A percentile compares a stretch with the other conserved stretches of the same genome.
Conservation (phyloP, 2,888 invertebrate species). For the Dicycla oo region DNA sequence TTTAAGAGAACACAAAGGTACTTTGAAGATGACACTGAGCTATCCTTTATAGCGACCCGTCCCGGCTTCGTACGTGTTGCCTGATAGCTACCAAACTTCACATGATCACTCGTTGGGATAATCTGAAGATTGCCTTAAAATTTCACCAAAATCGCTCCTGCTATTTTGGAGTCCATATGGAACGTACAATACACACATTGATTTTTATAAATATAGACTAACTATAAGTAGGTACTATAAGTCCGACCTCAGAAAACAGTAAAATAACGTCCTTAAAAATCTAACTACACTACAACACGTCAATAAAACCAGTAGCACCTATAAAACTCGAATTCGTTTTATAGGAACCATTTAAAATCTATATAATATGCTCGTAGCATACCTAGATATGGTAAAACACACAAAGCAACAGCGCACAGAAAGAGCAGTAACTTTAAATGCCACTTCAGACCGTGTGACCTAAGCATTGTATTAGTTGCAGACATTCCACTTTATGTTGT, state of each 20-base stretch:
- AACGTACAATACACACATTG: too few relatives aligned
- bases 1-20: background rate
- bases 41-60: background rate
- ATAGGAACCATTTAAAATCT: constrained; percentile 37
- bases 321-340: constrained; percentile 38
- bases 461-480: constrained; percentile 56
- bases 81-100: too few relatives aligned
- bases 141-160: too few relatives aligned
- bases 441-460: constrained; percentile 48
- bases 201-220: too few relatives aligned
- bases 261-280: constrained; percentile 27
- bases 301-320: constrained; percentile 12
- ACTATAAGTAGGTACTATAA: background rate
- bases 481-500: constrained; percentile 49
- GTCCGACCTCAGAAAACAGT: constrained; percentile 3
- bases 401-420: constrained; percentile 23
- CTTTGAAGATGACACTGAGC: background rate
- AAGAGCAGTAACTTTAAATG: constrained; percentile 52
- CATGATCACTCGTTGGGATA: too few relatives aligned
- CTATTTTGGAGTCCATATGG: too few relatives aligned
- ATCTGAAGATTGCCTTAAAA: too few relatives aligned
- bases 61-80: too few relatives aligned
- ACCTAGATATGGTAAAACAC: constrained; percentile 10
- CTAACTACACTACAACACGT: constrained; percentile 13
- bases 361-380: constrained; percentile 25